These are phyloP conservation scores for Anarrhichthys ocellatus DNA, from an alignment of 2,113 vertebrate species.

Conservation along the genomic window DNA sequence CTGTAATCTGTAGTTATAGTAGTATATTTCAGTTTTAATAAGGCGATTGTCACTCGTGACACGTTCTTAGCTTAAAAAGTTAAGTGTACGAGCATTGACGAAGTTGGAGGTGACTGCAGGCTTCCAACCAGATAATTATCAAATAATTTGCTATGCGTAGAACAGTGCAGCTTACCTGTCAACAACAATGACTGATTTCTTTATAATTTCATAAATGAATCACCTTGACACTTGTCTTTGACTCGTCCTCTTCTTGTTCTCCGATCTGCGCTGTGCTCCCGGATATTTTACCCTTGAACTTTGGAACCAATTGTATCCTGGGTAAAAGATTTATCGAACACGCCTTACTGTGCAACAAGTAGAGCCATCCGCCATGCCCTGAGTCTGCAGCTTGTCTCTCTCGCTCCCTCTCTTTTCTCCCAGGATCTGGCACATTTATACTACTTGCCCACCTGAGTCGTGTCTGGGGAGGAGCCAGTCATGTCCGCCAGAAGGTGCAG, in stretches of 20 bases:
- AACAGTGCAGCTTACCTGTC: slow-evolving; percentile 64
- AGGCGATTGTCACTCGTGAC: background rate
- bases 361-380: slow-evolving; percentile 29
- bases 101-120: background rate
- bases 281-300: slow-evolving; percentile 81
- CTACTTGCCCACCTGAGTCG: slow-evolving; percentile 85
- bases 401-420: background rate
- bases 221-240: slow-evolving; percentile 42
- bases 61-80: background rate
- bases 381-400: background rate
- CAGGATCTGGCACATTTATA: slow-evolving; percentile 86
- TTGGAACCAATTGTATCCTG: slow-evolving; percentile 81
- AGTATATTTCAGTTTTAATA: background rate
- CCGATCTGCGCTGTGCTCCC: slow-evolving; percentile 46
- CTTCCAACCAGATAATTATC: background rate
- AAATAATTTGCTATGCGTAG: background rate
- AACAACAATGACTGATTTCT: slow-evolving; percentile 16
- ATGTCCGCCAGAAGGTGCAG: slow-evolving; percentile 83
- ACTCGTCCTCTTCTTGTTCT: slow-evolving; percentile 37
- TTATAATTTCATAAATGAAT: slow-evolving; percentile 32
- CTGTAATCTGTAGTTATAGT: background rate
- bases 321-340: slow-evolving; percentile 83
- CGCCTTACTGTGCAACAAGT: slow-evolving; percentile 67
- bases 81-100: background rate
- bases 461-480: slow-evolving; percentile 80